Conservation (phyloP, 1,140 invertebrate genomes). For the Luehdorfia chinensis region DNA sequence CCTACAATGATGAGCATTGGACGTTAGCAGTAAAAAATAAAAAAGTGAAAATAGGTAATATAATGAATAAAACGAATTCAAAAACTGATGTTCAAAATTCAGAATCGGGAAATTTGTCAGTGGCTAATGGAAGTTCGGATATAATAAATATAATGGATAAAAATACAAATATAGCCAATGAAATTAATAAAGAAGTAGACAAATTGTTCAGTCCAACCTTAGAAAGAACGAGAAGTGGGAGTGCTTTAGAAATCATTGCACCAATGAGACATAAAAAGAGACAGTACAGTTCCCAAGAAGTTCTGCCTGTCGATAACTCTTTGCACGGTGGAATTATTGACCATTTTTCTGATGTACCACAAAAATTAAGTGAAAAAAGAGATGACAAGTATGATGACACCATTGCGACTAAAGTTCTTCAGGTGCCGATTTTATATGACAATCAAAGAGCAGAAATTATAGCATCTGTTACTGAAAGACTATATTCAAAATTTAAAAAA, state of each 20-base stretch:
- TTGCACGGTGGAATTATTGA: slow-evolving; percentile 19
- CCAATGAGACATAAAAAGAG: slow-evolving; percentile 58
- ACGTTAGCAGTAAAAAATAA: slow-evolving; percentile 22
- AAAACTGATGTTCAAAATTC: slow-evolving; percentile 44
- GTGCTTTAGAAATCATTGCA: slow-evolving; percentile 58
- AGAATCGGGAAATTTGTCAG: slow-evolving; percentile 48
- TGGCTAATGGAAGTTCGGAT: slow-evolving; percentile 51
- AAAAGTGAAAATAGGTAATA: slow-evolving; percentile 49
- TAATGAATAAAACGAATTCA: slow-evolving; percentile 38
- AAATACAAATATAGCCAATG: slow-evolving; percentile 38
- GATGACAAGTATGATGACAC: slow-evolving; percentile 24
- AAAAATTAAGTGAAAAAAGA: slow-evolving; percentile 35
- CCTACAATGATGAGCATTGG: slow-evolving; percentile 51
- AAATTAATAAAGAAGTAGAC: slow-evolving; percentile 67
- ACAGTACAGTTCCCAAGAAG: slow-evolving; percentile 72
- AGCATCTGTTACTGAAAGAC: slow-evolving; percentile 81
- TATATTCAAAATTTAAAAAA: slow-evolving; percentile 81
- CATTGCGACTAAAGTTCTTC: slow-evolving; percentile 25
- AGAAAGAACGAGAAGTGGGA: slow-evolving; percentile 65
- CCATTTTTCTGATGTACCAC: slow-evolving; percentile 26
- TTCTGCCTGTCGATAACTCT: slow-evolving; percentile 42
- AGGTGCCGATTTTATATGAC: slow-evolving; percentile 54
- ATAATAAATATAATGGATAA: slow-evolving; percentile 40
- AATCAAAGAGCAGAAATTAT: slow-evolving; percentile 81
- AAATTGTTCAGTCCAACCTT: slow-evolving; percentile 60